Percentiles rank a stretch among this genome's conserved stretches.
Evolutionary conservation across 2,113 vertebrate species (phyloP).

Genomic region (Lepidiolamprologus cunningtoni): DNA sequence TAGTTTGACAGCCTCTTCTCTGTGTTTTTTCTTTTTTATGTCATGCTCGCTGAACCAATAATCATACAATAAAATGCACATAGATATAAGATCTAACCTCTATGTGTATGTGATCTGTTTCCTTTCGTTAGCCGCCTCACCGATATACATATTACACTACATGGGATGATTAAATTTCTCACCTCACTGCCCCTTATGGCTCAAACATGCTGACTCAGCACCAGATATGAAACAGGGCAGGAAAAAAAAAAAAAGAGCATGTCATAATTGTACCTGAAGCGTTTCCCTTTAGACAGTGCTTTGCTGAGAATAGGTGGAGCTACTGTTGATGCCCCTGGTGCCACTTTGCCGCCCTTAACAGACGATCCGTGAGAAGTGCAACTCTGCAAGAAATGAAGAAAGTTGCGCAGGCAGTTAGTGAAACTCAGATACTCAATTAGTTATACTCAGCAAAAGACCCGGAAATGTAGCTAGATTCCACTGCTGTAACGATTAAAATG

Average conservation of each 20-base stretch:
- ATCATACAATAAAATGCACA: not conserved
- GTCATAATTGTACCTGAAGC: constrained; percentile 60
- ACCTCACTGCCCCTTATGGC: constrained; percentile 9
- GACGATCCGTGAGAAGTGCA: constrained; percentile 54
- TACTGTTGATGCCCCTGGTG: constrained; percentile 27
- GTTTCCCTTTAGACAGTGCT: constrained; percentile 62
- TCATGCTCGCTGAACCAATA: not conserved
- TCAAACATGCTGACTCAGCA: not conserved
- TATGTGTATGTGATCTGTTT: constrained; percentile 11
- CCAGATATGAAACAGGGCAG: constrained; percentile 11
- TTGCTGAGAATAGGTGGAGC: constrained; percentile 53
- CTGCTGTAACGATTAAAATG: not conserved
- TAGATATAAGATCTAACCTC: not conserved
- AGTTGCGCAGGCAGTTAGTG: not conserved
- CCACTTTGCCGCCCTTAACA: constrained; percentile 22
- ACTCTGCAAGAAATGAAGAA: constrained; percentile 37
- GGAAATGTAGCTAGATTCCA: not conserved
- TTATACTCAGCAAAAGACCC: not conserved
- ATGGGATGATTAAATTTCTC: constrained; percentile 25
- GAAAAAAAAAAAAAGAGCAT: constrained; percentile 6
- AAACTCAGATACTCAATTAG: not conserved
- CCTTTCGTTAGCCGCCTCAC: constrained; percentile 8
- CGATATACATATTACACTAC: not conserved
- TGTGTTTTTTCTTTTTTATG: not conserved
- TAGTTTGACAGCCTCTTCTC: not conserved